Conservation (phyloP, 2,888 invertebrate species). For the Saturnia japonica region DNA sequence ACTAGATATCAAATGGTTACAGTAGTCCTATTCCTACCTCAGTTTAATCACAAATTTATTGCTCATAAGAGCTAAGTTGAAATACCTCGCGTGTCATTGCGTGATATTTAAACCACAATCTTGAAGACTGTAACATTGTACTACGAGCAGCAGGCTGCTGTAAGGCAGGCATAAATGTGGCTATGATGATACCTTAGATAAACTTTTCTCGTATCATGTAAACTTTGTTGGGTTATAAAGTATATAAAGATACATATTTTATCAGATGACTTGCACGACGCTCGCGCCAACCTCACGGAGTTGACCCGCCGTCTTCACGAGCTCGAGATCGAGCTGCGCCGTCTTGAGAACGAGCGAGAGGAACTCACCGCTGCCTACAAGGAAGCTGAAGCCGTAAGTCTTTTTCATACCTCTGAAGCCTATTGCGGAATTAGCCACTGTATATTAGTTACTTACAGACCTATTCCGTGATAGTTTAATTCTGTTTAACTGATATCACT, state of each 20-base stretch:
- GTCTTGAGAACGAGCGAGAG: conserved; percentile 99
- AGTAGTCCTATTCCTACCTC: too few relatives aligned
- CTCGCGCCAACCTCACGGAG: conserved; percentile 96
- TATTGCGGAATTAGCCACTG: not conserved
- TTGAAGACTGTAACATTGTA: not conserved
- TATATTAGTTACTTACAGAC: not conserved
- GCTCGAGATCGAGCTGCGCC: conserved; percentile 97
- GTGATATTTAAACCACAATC: not conserved
- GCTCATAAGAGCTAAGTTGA: not conserved
- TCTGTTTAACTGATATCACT: not conserved
- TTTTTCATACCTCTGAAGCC: conserved; percentile 1
- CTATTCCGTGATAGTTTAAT: too few relatives aligned
- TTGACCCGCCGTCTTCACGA: conserved; percentile 98
- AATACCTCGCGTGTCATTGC: not conserved
- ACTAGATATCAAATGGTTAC: too few relatives aligned
- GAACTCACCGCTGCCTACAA: conserved; percentile 98
- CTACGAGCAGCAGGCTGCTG: not conserved
- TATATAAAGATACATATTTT: not conserved
- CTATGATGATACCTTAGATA: not conserved
- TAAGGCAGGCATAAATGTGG: not conserved
- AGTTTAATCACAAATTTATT: not conserved
- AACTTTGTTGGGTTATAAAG: not conserved
- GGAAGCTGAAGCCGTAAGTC: conserved; percentile 98
- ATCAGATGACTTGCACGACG: conserved; percentile 97
- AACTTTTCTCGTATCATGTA: not conserved